These are phyloP conservation scores for Pinna nobilis DNA, from an alignment of 1,140 invertebrate species.

Conservation along the genomic window DNA sequence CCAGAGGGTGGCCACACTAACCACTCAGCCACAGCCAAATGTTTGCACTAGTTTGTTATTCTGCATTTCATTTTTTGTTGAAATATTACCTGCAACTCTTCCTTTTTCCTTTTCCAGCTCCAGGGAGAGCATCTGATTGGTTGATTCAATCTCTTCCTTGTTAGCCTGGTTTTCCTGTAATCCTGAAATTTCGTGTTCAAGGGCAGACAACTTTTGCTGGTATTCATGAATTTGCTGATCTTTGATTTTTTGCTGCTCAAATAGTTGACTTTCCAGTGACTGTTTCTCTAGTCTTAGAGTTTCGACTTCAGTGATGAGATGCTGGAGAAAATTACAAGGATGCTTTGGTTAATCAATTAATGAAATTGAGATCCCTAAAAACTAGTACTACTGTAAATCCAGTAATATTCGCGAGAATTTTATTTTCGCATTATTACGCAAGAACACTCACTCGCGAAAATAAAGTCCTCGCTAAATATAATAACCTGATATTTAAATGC, in stretches of 20 bases:
- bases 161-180: slow-evolving; percentile 44
- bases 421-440: too few species aligned
- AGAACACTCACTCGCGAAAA: too few species aligned
- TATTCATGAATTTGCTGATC: slow-evolving; percentile 56
- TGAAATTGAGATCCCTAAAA: too few species aligned
- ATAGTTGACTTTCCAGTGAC: slow-evolving; percentile 52
- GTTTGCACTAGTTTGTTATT: too few species aligned
- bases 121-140: slow-evolving; percentile 64
- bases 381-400: too few species aligned
- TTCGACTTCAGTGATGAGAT: slow-evolving; percentile 60
- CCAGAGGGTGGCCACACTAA: too few species aligned
- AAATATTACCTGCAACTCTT: slow-evolving; percentile 66
- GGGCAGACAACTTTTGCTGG: slow-evolving; percentile 50
- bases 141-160: slow-evolving; percentile 46
- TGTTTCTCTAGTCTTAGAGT: slow-evolving; percentile 53
- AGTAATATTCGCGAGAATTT: too few species aligned
- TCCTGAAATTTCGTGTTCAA: slow-evolving; percentile 51
- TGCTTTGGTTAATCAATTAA: too few species aligned
- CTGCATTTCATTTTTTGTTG: background rate
- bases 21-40: too few species aligned
- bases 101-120: slow-evolving; percentile 75
- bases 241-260: slow-evolving; percentile 47
- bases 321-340: slow-evolving; percentile 48
- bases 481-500: too few species aligned
- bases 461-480: too few species aligned